Conservation (phyloP, 2,797 vertebrate genomes). For the Distichodus sexfasciatus region DNA sequence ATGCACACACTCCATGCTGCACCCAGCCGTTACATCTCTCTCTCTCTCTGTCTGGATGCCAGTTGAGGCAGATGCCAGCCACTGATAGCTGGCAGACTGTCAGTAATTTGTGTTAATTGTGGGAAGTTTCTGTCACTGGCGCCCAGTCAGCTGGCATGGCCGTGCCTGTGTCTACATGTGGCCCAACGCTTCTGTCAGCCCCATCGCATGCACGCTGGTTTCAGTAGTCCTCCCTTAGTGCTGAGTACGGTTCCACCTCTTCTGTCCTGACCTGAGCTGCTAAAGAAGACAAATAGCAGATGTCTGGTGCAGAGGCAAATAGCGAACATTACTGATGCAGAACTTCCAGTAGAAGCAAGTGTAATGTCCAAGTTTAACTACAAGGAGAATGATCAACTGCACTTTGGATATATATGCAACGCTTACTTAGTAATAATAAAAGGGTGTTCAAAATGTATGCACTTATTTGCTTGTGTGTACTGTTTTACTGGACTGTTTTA, state of each 20-base stretch:
- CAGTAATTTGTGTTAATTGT: conserved; percentile 55
- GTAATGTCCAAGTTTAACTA: too few species aligned
- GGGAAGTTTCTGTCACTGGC: conserved; percentile 49
- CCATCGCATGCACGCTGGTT: background rate
- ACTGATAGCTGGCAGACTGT: conserved; percentile 51
- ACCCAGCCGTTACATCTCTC: conserved; percentile 15
- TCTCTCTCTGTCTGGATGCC: conserved; percentile 40
- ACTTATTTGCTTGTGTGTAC: too few species aligned
- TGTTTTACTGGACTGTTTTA: too few species aligned
- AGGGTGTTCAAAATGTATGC: too few species aligned
- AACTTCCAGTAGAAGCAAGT: too few species aligned
- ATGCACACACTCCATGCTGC: conserved; percentile 23
- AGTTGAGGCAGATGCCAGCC: conserved; percentile 45
- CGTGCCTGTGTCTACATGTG: conserved; percentile 21
- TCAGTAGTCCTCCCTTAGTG: conserved; percentile 10
- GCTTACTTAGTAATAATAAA: too few species aligned
- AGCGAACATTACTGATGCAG: background rate
- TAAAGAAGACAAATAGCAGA: background rate
- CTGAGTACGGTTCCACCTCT: conserved; percentile 5
- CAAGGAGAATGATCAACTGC: too few species aligned
- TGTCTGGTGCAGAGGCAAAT: background rate
- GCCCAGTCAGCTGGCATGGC: conserved; percentile 44
- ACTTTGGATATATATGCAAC: too few species aligned
- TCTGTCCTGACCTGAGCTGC: background rate
- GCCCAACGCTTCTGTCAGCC: conserved; percentile 32